Evolutionary conservation across 2,888 invertebrate genomes (phyloP).

Genomic region (Himalopsyche japonica): DNA sequence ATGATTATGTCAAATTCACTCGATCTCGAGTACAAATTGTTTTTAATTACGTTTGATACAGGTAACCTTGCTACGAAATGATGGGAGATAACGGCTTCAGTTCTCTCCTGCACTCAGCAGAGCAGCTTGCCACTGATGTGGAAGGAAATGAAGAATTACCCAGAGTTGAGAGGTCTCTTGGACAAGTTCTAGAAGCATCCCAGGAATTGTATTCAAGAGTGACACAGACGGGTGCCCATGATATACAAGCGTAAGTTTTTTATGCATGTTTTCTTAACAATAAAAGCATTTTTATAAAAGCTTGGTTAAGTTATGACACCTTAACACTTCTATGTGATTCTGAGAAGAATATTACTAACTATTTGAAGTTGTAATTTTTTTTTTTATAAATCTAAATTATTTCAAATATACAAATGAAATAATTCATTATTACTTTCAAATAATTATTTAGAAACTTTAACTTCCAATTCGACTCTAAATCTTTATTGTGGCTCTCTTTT

Average conservation of each 20-base stretch:
- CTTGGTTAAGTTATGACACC: neutral
- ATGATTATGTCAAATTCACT: no score
- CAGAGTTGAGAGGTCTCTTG: conserved; percentile 84
- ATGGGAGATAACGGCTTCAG: conserved; percentile 73
- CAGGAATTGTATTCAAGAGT: conserved; percentile 86
- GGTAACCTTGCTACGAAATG: neutral
- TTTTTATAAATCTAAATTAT: no score
- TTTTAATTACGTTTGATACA: no score
- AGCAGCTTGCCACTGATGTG: conserved; percentile 87
- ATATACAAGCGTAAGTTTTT: conserved; percentile 84
- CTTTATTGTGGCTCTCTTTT: no score
- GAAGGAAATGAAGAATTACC: conserved; percentile 83
- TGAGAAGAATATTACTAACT: no score
- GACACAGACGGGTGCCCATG: conserved; percentile 82
- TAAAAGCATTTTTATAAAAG: neutral
- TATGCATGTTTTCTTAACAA: neutral
- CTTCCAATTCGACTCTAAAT: no score
- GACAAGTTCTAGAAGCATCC: conserved; percentile 90
- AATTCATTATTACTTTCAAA: no score
- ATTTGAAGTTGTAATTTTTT: no score
- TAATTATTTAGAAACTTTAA: no score
- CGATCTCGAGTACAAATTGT: no score
- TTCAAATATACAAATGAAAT: no score
- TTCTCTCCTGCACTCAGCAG: conserved; percentile 87
- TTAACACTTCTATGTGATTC: no score